Conservation (phyloP, 2,888 invertebrate species). For the Nomada goodeniana region DNA sequence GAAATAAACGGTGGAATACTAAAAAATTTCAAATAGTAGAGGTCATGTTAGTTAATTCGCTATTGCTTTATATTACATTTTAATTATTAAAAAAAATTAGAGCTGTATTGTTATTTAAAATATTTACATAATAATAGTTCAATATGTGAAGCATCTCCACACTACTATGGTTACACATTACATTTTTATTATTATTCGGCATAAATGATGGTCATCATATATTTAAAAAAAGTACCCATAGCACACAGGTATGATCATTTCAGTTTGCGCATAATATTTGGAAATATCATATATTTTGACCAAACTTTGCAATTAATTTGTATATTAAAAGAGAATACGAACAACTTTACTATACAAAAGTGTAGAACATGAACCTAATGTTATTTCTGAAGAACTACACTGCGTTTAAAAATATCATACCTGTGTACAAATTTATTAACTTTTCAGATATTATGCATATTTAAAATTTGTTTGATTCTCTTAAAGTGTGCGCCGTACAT, state of each 20-base stretch:
- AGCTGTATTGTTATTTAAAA: conserved; percentile 43
- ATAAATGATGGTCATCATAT: conserved; percentile 67
- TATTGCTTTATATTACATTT: conserved; percentile 54
- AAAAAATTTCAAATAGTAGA: conserved; percentile 65
- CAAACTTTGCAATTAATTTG: conserved; percentile 13
- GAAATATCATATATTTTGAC: conserved; percentile 7
- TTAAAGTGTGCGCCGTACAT: conserved; percentile 36
- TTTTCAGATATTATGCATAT: conserved; percentile 24
- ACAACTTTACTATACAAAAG: background rate
- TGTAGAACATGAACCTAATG: background rate
- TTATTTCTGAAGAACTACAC: background rate
- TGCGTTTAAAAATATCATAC: conserved; percentile 17
- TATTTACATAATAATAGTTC: conserved; percentile 34
- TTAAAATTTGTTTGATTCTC: conserved; percentile 26
- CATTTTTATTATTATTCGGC: conserved; percentile 78
- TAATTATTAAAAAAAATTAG: conserved; percentile 43
- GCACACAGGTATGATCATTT: conserved; percentile 28
- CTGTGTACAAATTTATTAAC: conserved; percentile 27
- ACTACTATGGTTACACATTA: conserved; percentile 76
- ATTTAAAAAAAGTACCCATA: conserved; percentile 30
- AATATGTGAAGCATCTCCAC: conserved; percentile 76
- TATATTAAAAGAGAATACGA: conserved; percentile 1
- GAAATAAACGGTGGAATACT: conserved; percentile 79
- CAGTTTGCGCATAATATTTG: background rate
- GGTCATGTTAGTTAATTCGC: conserved; percentile 61